Evolutionary conservation across 2,888 invertebrate species (phyloP).

Genomic region (Axea sp.): DNA sequence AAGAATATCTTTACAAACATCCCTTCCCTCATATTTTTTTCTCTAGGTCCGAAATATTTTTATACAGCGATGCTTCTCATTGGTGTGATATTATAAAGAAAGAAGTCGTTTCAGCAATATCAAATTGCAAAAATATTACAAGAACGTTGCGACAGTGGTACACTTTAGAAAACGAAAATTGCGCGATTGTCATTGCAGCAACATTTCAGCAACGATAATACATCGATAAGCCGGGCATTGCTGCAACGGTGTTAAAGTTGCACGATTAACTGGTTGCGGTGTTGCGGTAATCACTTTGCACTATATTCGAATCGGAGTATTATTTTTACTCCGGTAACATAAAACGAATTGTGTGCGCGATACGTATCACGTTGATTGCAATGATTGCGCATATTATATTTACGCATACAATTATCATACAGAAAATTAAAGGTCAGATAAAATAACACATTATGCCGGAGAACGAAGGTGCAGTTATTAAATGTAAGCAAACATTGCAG

Average conservation of each 20-base stretch:
- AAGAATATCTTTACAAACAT: too few species aligned
- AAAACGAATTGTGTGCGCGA: slow-evolving; percentile 30
- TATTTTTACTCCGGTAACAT: slow-evolving; percentile 22
- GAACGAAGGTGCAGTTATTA: slow-evolving; percentile 20
- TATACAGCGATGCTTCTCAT: too few species aligned
- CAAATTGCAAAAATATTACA: too few species aligned
- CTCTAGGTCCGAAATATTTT: too few species aligned
- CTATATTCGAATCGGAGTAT: slow-evolving; percentile 26
- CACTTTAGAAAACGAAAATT: slow-evolving; percentile 51
- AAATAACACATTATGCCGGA: slow-evolving; percentile 30
- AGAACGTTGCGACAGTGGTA: slow-evolving; percentile 14
- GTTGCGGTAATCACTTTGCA: slow-evolving; percentile 40
- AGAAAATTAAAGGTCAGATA: slow-evolving; percentile 42
- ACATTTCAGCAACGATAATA: slow-evolving; percentile 54
- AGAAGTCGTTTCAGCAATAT: too few species aligned
- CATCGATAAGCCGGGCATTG: slow-evolving; percentile 51
- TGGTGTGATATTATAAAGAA: too few species aligned
- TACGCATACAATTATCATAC: slow-evolving; percentile 36
- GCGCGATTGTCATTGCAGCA: slow-evolving; percentile 46
- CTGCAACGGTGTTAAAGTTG: slow-evolving; percentile 48
- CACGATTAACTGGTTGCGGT: slow-evolving; percentile 30
- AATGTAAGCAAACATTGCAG: slow-evolving; percentile 15
- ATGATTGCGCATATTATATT: slow-evolving; percentile 45
- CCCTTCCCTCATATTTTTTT: too few species aligned
- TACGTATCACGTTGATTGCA: slow-evolving; percentile 39